phyloP scores from a whole-genome alignment of 37 sponge, comb jelly and placozoan species.

The Haliclona indistincta region DNA sequence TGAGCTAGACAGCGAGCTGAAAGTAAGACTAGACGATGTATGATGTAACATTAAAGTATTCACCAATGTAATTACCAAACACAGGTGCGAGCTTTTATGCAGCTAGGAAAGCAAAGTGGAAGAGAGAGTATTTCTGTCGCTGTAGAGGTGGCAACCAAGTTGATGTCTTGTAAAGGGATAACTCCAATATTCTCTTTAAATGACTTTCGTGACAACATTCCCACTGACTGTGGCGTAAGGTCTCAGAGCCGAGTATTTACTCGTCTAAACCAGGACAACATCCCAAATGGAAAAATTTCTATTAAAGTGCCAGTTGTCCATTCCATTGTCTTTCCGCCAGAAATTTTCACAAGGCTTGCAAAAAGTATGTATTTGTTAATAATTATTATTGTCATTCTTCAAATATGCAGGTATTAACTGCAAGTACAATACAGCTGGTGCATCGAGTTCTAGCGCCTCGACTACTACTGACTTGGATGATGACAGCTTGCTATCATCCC shows the following conservation, averaged over 20 bases:
- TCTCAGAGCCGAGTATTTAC: slow-evolving; percentile 21
- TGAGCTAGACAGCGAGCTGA: not conserved
- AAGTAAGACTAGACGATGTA: not conserved
- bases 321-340: slow-evolving; percentile 1
- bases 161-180: slow-evolving; percentile 19
- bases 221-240: not conserved
- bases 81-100: slow-evolving; percentile 30
- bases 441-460: too few species aligned
- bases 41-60: not conserved
- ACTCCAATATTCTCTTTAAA: slow-evolving; percentile 15
- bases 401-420: too few species aligned
- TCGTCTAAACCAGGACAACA: not conserved
- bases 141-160: slow-evolving; percentile 20
- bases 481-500: too few species aligned
- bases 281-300: slow-evolving; percentile 1
- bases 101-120: slow-evolving; percentile 13
- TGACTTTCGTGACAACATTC: slow-evolving; percentile 29
- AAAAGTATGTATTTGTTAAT: too few species aligned
- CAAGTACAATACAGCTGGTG: too few species aligned
- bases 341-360: too few species aligned
- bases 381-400: too few species aligned
- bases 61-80: not conserved
- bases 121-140: slow-evolving; percentile 23
- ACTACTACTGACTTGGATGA: too few species aligned
- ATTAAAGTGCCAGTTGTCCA: slow-evolving; percentile 25